These are phyloP conservation scores for Drosophila kohkoa DNA, from an alignment of 1,140 invertebrate genomes.

Conservation along the genomic window DNA sequence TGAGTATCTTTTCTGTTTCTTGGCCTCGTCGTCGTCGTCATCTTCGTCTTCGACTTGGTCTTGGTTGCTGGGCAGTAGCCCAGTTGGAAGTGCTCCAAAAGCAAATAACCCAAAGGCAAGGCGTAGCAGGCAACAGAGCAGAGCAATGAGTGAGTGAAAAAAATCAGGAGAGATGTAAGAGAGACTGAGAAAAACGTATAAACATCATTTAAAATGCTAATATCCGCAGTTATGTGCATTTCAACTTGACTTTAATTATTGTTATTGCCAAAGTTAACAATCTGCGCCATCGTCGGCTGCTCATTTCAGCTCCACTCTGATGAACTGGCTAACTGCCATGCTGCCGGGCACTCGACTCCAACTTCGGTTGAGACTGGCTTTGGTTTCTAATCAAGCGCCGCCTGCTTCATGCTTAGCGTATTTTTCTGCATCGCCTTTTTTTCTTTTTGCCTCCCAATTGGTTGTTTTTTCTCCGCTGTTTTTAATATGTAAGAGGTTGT, in stretches of 20 bases:
- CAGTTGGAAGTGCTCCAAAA: slow-evolving; percentile 36
- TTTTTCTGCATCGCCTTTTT: slow-evolving; percentile 20
- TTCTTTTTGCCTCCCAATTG: slow-evolving; percentile 5
- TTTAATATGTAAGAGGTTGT: slow-evolving; percentile 80
- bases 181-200: slow-evolving; percentile 33
- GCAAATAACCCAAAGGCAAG: slow-evolving; percentile 57
- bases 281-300: slow-evolving; percentile 67
- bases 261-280: slow-evolving; percentile 84
- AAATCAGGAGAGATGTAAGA: neutral
- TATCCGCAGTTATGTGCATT: slow-evolving; percentile 81
- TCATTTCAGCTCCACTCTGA: slow-evolving; percentile 65
- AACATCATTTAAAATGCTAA: slow-evolving; percentile 84
- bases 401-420: slow-evolving; percentile 11
- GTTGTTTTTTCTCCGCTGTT: slow-evolving; percentile 34
- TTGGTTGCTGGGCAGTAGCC: slow-evolving; percentile 28
- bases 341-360: slow-evolving; percentile 31
- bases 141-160: neutral
- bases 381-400: slow-evolving; percentile 65
- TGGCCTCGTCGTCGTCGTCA: neutral
- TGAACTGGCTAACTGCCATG: slow-evolving; percentile 71
- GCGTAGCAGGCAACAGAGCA: slow-evolving; percentile 3
- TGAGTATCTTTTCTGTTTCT: neutral
- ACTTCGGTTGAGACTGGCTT: slow-evolving; percentile 13
- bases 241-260: slow-evolving; percentile 84
- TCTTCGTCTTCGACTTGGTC: neutral